These are phyloP conservation scores for Drosophila nannoptera DNA, from an alignment of 1,140 invertebrate genomes.

Conservation along the genomic window DNA sequence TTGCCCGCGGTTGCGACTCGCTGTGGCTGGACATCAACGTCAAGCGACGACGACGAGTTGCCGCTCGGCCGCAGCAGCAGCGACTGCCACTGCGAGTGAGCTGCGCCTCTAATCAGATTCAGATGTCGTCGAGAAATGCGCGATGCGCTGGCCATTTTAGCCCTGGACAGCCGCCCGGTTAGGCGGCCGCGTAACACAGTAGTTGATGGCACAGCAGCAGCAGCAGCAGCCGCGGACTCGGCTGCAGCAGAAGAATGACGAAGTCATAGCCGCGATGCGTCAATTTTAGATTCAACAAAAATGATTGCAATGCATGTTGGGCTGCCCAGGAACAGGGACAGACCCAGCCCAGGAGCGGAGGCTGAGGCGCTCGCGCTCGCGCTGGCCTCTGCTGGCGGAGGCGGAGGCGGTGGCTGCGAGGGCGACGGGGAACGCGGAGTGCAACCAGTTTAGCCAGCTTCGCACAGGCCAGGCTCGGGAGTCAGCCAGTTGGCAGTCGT, in stretches of 20 bases:
- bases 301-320: conserved; percentile 77
- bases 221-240: conserved; percentile 4
- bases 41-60: conserved; percentile 50
- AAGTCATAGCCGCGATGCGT: conserved; percentile 77
- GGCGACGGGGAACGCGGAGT: conserved; percentile 15
- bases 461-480: conserved; percentile 25
- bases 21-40: conserved; percentile 66
- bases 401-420: not conserved
- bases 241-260: conserved; percentile 63
- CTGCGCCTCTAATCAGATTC: conserved; percentile 70
- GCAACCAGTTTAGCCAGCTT: conserved; percentile 45
- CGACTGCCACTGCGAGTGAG: conserved; percentile 27
- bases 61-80: not conserved
- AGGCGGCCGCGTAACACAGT: conserved; percentile 68
- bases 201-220: conserved; percentile 41
- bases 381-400: conserved; percentile 8
- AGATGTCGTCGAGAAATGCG: conserved; percentile 77
- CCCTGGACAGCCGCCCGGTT: conserved; percentile 31
- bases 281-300: conserved; percentile 78
- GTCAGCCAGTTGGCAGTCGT: conserved; percentile 63
- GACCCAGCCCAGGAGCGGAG: conserved; percentile 16
- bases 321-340: conserved; percentile 47
- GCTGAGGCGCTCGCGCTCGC: not conserved
- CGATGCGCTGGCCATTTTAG: conserved; percentile 74
- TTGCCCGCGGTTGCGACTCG: conserved; percentile 40